A percentile compares a stretch with the other conserved stretches of the same genome.
Evolutionary conservation across 2,888 invertebrate species (phyloP).

Genomic region (Willowsia nigromaculata): DNA sequence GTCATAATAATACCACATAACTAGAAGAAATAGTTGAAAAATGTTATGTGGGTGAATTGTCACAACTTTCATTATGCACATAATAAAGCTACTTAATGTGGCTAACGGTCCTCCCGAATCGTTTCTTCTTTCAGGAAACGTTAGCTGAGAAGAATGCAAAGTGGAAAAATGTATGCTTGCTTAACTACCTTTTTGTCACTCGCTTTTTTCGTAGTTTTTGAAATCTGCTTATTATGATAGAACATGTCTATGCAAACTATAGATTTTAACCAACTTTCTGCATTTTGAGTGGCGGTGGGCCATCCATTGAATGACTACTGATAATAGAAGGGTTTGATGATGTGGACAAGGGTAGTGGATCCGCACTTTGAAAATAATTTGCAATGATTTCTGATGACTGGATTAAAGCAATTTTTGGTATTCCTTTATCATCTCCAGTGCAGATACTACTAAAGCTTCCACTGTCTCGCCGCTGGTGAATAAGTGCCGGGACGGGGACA

Average conservation of each 20-base stretch:
- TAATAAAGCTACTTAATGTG: no score
- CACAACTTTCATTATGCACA: not conserved
- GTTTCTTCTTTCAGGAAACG: no score
- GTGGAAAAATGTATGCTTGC: not conserved
- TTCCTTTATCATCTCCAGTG: conserved; percentile 59
- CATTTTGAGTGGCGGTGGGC: conserved; percentile 68
- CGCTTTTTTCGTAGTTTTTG: not conserved
- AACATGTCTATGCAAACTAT: not conserved
- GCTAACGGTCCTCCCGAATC: no score
- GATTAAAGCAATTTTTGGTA: conserved; percentile 70
- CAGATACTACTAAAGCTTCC: conserved; percentile 65
- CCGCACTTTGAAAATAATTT: conserved; percentile 66
- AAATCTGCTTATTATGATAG: not conserved
- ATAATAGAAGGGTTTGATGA: not conserved
- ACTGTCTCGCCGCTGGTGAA: conserved; percentile 43
- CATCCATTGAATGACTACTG: conserved; percentile 23
- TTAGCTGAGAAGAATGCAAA: not conserved
- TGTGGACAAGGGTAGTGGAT: conserved; percentile 44
- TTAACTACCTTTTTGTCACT: not conserved
- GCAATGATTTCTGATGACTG: conserved; percentile 70
- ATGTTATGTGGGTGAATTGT: not conserved
- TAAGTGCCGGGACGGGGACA: not conserved
- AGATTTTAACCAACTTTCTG: conserved; percentile 60
- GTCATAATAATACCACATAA: not conserved
- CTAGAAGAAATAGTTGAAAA: not conserved